Conservation (phyloP, 2,888 invertebrate genomes). For the Pollenia angustigena region DNA sequence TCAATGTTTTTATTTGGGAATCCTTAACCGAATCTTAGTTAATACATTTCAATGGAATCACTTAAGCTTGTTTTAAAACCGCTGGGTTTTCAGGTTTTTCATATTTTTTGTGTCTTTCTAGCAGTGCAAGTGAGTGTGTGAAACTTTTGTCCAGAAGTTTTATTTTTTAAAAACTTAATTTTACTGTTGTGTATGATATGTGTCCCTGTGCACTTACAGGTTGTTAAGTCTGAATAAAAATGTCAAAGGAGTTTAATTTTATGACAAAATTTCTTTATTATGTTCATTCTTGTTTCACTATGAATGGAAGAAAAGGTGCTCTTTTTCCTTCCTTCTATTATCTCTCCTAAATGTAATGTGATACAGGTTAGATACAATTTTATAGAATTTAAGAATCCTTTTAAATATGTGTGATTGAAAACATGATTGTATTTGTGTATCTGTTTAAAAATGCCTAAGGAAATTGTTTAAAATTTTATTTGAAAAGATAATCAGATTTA, state of each 20-base stretch:
- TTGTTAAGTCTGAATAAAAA: conserved; percentile 32
- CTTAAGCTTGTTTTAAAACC: no score
- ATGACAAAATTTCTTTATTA: background rate
- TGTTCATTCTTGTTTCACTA: conserved; percentile 32
- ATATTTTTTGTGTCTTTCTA: no score
- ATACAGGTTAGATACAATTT: background rate
- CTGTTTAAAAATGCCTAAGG: conserved; percentile 40
- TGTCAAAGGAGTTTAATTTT: conserved; percentile 11
- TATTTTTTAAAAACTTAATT: background rate
- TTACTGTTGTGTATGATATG: background rate
- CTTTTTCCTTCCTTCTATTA: background rate
- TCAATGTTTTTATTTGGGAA: no score
- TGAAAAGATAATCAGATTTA: conserved; percentile 57
- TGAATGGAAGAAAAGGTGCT: background rate
- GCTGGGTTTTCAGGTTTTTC: no score
- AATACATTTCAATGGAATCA: no score
- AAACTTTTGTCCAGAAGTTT: conserved; percentile 4
- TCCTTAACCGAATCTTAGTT: no score
- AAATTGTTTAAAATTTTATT: conserved; percentile 60
- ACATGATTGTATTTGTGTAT: background rate
- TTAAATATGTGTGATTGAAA: background rate
- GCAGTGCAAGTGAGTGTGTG: no score
- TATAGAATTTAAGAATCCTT: background rate
- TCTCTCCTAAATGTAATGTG: conserved; percentile 9
- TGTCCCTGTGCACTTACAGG: background rate